Percentiles rank a stretch among this genome's conserved stretches.
phyloP scores from a whole-genome alignment of 2,888 invertebrate species.

The Euplagia quadripunctaria region DNA sequence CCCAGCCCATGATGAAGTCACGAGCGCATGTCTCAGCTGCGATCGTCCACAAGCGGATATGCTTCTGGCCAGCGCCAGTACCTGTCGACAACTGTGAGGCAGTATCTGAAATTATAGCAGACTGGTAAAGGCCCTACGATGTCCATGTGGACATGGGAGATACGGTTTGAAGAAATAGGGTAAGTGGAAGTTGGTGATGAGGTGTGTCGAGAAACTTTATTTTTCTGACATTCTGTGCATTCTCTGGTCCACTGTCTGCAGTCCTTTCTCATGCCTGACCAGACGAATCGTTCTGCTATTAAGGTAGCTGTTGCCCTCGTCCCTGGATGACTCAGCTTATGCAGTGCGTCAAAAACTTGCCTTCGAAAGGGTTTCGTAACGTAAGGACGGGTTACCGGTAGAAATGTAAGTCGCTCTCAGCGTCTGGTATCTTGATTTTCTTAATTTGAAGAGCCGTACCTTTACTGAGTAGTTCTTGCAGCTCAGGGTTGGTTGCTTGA shows the following conservation, averaged over 20 bases:
- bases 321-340: constrained; percentile 1
- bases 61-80: constrained; percentile 54
- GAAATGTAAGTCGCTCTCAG: neutral
- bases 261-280: neutral
- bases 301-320: neutral
- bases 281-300: too few relatives aligned
- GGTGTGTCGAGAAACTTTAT: neutral
- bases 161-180: neutral
- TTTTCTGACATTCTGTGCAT: neutral
- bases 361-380: neutral
- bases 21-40: constrained; percentile 45
- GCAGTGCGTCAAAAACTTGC: neutral
- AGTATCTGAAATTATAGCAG: constrained; percentile 23
- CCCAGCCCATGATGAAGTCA: neutral
- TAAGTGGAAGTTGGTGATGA: neutral
- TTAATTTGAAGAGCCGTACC: neutral
- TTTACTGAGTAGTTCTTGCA: neutral
- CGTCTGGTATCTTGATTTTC: neutral
- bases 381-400: neutral
- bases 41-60: constrained; percentile 16
- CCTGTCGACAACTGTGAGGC: constrained; percentile 42
- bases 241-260: neutral
- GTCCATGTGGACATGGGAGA: constrained; percentile 30
- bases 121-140: constrained; percentile 32
- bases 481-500: neutral